Percentiles rank a stretch among this genome's conserved stretches.
These are phyloP conservation scores for Luffia ferchaultella DNA, from an alignment of 2,888 invertebrate species.

Conservation along the genomic window DNA sequence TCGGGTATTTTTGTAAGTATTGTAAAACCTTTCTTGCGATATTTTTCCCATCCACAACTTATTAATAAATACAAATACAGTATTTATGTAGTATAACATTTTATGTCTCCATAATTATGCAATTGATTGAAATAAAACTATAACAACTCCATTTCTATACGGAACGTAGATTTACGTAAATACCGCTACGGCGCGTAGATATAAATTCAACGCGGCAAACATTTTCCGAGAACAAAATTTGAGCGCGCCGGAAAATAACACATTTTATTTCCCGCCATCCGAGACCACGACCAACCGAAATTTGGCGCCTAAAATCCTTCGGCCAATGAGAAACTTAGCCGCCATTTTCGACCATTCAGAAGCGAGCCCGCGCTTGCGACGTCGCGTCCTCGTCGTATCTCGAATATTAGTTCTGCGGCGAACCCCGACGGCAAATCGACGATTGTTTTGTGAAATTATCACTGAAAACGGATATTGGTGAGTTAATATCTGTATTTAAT, in stretches of 20 bases:
- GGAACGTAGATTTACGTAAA: neutral
- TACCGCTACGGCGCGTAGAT: neutral
- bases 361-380: slow-evolving; percentile 59
- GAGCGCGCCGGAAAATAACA: slow-evolving; percentile 51
- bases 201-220: slow-evolving; percentile 37
- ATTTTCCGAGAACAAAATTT: slow-evolving; percentile 52
- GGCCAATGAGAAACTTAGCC: slow-evolving; percentile 50
- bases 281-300: slow-evolving; percentile 60
- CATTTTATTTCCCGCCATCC: slow-evolving; percentile 58
- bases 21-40: too few species aligned
- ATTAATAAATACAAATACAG: too few species aligned
- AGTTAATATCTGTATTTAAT: slow-evolving; percentile 19
- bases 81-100: too few species aligned
- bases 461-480: slow-evolving; percentile 39
- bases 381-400: slow-evolving; percentile 63
- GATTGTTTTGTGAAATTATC: slow-evolving; percentile 48
- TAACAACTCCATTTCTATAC: too few species aligned
- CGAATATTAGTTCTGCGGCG: slow-evolving; percentile 62
- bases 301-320: slow-evolving; percentile 53
- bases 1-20: too few species aligned
- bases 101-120: too few species aligned
- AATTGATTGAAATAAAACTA: too few species aligned
- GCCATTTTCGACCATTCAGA: slow-evolving; percentile 58
- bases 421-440: slow-evolving; percentile 59
- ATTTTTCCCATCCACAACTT: too few species aligned